Conservation (phyloP, 2,888 invertebrate genomes). For the Mythimna vitellina region DNA sequence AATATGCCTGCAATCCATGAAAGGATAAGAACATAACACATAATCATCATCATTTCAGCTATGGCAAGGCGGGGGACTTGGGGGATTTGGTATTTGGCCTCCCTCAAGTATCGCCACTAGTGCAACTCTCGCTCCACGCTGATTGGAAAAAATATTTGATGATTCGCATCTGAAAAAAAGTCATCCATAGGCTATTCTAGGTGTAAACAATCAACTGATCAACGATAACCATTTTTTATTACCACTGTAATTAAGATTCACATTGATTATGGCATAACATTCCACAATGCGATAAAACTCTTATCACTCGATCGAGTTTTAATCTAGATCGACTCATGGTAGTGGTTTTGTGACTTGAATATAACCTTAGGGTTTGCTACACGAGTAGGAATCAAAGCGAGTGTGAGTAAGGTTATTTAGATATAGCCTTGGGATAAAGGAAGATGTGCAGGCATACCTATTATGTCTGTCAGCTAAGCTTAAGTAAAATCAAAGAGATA, state of each 20-base stretch:
- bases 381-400: constrained; percentile 6
- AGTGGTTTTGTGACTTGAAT: not conserved
- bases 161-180: not conserved
- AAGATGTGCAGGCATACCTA: not conserved
- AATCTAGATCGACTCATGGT: too few species aligned
- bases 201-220: not conserved
- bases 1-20: too few species aligned
- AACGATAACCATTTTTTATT: not conserved
- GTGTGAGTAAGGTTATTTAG: not conserved
- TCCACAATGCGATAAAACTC: not conserved
- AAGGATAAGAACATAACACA: too few species aligned
- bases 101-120: too few species aligned
- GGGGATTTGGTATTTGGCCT: too few species aligned
- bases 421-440: constrained; percentile 11
- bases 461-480: not conserved
- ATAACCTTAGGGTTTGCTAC: not conserved
- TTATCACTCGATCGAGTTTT: constrained; percentile 9
- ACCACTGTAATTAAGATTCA: not conserved
- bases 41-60: too few species aligned
- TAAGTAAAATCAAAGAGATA: not conserved
- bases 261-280: not conserved
- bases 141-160: too few species aligned
- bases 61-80: too few species aligned
- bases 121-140: too few species aligned
- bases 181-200: not conserved